phyloP scores from a whole-genome alignment of 2,888 invertebrate genomes.

The Cinara cedri region DNA sequence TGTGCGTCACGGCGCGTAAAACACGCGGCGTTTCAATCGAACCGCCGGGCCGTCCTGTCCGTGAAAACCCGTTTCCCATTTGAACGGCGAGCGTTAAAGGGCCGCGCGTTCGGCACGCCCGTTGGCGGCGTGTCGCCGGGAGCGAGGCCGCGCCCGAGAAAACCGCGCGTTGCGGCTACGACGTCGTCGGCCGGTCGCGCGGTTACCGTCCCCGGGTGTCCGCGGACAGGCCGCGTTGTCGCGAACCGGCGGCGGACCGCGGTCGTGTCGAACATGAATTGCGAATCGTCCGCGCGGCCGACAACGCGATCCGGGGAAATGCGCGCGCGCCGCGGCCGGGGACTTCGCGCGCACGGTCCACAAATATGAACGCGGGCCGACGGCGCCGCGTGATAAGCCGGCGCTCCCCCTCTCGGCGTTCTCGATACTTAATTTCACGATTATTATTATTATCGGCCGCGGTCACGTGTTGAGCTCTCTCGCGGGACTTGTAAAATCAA shows the following conservation, averaged over 20 bases:
- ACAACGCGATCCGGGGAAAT: too few relatives aligned
- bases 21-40: constrained; percentile 23
- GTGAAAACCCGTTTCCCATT: background rate
- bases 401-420: constrained; percentile 32
- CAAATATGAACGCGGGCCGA: constrained; percentile 41
- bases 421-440: constrained; percentile 51
- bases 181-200: too few relatives aligned
- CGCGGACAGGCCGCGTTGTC: too few relatives aligned
- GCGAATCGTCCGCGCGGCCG: constrained; percentile 1
- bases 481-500: constrained; percentile 47
- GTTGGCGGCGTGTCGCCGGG: too few relatives aligned
- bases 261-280: background rate
- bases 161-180: too few relatives aligned
- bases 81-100: background rate
- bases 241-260: too few relatives aligned
- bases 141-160: too few relatives aligned
- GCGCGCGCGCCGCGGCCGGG: too few relatives aligned
- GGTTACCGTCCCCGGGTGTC: too few relatives aligned
- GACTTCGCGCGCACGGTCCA: background rate
- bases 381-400: constrained; percentile 37
- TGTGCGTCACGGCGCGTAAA: background rate
- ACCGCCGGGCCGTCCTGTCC: constrained; percentile 6
- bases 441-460: too few relatives aligned
- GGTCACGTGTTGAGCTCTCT: constrained; percentile 49
- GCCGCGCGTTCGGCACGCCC: constrained; percentile 4